Base-by-base conservation (phyloP, 2,888 invertebrate species). In the Sicus ferrugineus region DNA sequence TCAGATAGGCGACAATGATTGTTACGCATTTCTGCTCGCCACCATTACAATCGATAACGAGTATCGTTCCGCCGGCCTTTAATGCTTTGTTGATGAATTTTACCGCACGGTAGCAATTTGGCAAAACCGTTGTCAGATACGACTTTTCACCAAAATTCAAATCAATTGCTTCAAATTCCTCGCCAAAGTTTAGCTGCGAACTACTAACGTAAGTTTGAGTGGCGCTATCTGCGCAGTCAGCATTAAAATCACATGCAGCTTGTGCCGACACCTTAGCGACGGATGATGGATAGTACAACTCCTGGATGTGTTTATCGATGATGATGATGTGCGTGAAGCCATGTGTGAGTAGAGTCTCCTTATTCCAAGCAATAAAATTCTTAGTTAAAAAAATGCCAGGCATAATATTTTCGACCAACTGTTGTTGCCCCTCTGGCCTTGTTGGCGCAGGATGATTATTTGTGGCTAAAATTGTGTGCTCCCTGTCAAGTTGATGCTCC, bases 31-130 rank as follows among this genome's bases (percentile, higher is more conserved):
- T 82, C 56, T 82, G 81, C 70, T 78, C 77, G 68, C 79, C 77
- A 26, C 76, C 78, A 75, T 78, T 79, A 56, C 77, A 77, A 74
- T 80, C 81, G 31, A 82, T 78, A 21, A 81, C 76, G 23, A 81
- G 67, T 50, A 80, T 77, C 9, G 75, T 76, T 7, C 78, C 79
- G 11, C 78, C 80, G 63, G 75, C 76, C 54, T 75, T 75, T 54
- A 80, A 67, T 1, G 80, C 78, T 68, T 77, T 79, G 65, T 79
- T 78, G 31, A 82, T 79, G 69, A 80, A 80, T 72, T 77, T 77
- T 4, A 80, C 81, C 56, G 80, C 80, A 46, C 75, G 78, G 67
- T 82, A 81, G 64, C 81, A 82, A 74, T 80, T 82, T 67, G 80
- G 81, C 59, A 82, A 68, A 14, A 82, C 80, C 21, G 79, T 79